Conservation (phyloP, 2,797 vertebrate species). For the Sitta carolinensis region DNA sequence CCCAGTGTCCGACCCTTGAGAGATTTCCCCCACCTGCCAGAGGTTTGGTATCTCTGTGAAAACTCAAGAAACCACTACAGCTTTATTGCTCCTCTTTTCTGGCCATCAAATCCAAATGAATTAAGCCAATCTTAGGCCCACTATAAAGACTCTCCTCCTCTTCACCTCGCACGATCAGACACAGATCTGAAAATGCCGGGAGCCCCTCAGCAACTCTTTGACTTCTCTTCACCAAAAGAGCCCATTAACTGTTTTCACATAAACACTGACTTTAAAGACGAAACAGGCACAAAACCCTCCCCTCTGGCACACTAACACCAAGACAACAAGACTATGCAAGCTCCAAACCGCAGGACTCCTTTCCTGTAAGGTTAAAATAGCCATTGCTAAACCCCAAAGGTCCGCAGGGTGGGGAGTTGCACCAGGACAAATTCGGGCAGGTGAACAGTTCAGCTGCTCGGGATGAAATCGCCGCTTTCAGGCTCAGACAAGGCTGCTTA, state of each 20-base stretch:
- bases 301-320: neutral
- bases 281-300: neutral
- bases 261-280: neutral
- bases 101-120: neutral
- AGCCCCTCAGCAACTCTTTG: neutral
- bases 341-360: neutral
- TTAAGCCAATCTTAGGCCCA: neutral
- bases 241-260: neutral
- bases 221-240: neutral
- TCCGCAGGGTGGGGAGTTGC: neutral
- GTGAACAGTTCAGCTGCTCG: rapidly evolving
- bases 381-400: neutral
- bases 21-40: neutral
- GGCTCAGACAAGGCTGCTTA: neutral
- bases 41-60: neutral
- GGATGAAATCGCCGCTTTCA: neutral
- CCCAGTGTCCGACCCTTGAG: neutral
- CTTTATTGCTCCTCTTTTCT: neutral
- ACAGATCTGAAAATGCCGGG: rapidly evolving
- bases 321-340: rapidly evolving
- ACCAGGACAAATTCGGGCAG: neutral
- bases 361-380: neutral
- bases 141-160: neutral
- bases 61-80: neutral
- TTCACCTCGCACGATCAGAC: neutral